Evolutionary conservation across 2,113 vertebrate species (phyloP), one percentile per base, ranked within the genome.

Genomic region (Actenoides hombroni): DNA sequence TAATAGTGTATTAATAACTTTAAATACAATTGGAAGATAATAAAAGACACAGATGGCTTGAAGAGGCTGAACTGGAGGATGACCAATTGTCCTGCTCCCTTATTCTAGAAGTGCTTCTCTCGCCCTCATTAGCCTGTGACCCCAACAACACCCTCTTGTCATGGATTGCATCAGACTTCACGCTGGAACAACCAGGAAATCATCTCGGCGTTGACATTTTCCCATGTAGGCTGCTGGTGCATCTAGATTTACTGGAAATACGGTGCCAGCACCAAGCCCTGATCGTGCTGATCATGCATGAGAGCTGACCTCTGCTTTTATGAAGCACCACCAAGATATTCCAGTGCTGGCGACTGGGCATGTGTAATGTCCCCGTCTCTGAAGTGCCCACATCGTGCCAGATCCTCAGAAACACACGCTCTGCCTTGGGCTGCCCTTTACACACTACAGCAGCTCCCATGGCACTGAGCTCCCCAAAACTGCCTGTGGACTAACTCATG

Each of bases 281-380:
- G 51, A 53, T 53, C 59, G 20, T 0, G 4, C 35, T 17, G 37
- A 28, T 31, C 1, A 0, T 3, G 21, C 33, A n/a, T 0, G 3
- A 75, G 33, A 53, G 39, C 26, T 5, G 11, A 60, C 18, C 11
- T 61, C 40, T 46, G 35, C 25, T 65, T 81, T 59, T 70, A 21
- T 5, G 25, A 56, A 60, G 26, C 54, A 57, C 6, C 15, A 33
- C 7, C 0, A 1, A 26, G 40, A 49, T 23, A 19, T 71, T 39
- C n/a, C 0, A 1, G 16, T 14, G 33, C 61, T 33, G 24, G n/a
- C 6, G 1, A 73, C 40, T 0, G 2, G 46, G n/a, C 48, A 57
- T 2, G 2, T 9, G 31, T 4, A 28, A 42, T 13, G 19, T 33
- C 35, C 25, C 19, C 2, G 3, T 56, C n/a, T 13, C 24, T 53